Conservation (phyloP, 2,797 vertebrate genomes). For the Scyliorhinus canicula region DNA sequence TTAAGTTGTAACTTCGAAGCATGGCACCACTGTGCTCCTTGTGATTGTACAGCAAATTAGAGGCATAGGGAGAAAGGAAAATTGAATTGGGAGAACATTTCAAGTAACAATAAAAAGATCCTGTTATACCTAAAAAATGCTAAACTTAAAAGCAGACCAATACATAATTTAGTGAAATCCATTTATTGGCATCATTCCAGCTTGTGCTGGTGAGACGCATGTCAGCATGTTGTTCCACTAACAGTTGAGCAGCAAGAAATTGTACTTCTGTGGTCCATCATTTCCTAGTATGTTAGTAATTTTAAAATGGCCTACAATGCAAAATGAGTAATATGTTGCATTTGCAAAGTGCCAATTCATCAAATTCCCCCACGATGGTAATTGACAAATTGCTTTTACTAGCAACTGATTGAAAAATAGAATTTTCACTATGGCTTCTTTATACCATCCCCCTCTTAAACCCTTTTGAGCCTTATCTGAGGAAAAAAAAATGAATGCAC, state of each 20-base stretch:
- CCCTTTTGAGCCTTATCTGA: neutral
- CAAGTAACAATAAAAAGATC: neutral
- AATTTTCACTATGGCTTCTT: neutral
- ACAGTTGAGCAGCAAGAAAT: neutral
- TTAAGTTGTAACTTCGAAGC: neutral
- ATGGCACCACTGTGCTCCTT: neutral
- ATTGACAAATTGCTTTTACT: constrained; percentile 34
- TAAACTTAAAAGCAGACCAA: neutral
- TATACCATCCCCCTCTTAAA: neutral
- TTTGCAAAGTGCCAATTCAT: constrained; percentile 19
- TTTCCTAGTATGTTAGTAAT: neutral
- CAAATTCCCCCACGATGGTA: neutral
- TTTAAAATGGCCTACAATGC: neutral
- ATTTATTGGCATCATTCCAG: neutral
- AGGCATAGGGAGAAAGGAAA: neutral
- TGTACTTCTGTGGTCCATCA: constrained; percentile 15
- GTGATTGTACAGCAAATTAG: neutral
- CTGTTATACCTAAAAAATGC: neutral
- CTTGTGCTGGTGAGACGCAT: neutral
- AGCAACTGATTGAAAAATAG: neutral
- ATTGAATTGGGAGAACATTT: neutral
- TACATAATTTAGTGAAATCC: neutral
- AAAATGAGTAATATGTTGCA: neutral
- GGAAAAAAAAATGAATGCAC: neutral
- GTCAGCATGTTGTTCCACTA: neutral